A percentile compares a stretch with the other conserved stretches of the same genome.
phyloP scores from a whole-genome alignment of 2,797 vertebrate species.

The Manis javanica region DNA sequence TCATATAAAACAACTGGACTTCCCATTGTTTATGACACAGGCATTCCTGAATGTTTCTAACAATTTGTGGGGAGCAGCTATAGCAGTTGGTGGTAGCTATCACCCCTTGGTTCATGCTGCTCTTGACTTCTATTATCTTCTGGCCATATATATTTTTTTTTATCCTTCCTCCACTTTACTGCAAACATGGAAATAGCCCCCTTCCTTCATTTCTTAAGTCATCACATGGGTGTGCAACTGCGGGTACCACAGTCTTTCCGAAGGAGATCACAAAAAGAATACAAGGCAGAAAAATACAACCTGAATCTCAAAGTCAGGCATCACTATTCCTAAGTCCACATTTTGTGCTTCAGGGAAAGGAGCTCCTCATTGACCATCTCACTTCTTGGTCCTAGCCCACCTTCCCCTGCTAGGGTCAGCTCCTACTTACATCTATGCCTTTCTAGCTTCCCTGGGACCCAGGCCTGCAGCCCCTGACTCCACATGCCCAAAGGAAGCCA shows the following conservation, averaged over 20 bases:
- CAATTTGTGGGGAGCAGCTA: neutral
- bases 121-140: neutral
- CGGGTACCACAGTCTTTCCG: neutral
- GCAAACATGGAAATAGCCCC: neutral
- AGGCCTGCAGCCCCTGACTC: neutral
- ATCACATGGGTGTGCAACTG: neutral
- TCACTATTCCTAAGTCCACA: neutral
- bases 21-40: neutral
- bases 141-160: neutral
- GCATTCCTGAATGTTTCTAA: neutral
- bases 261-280: neutral
- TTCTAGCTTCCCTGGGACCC: neutral
- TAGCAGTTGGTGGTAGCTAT: neutral
- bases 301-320: neutral
- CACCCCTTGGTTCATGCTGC: neutral
- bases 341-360: neutral
- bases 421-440: neutral
- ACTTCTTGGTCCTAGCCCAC: neutral
- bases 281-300: neutral
- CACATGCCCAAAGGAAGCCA: neutral
- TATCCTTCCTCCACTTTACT: neutral
- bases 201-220: neutral
- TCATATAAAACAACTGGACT: neutral
- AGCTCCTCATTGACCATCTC: neutral
- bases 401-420: accelerated